These are phyloP conservation scores for Lamellibrachia columna DNA, from an alignment of 2,888 invertebrate species.

Conservation along the genomic window DNA sequence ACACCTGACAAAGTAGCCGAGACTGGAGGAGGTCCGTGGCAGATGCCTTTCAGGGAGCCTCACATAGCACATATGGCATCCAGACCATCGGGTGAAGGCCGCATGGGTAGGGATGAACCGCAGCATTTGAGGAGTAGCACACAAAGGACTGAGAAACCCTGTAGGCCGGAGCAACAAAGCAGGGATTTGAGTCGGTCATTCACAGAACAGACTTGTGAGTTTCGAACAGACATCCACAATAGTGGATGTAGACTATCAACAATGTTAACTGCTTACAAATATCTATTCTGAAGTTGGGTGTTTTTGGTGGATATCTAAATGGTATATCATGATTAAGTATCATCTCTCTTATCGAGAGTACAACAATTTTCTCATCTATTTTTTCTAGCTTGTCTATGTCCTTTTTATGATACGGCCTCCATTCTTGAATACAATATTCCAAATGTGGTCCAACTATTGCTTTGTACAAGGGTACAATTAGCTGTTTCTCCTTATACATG, in stretches of 20 bases:
- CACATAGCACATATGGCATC: neutral
- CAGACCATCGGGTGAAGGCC: neutral
- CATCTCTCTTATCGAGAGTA: no score
- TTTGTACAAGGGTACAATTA: no score
- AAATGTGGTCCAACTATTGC: no score
- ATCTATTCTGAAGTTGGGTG: no score
- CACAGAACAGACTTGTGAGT: neutral
- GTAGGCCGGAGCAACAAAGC: neutral
- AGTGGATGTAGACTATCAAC: neutral
- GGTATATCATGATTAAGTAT: no score
- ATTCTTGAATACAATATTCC: no score
- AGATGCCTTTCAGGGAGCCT: neutral
- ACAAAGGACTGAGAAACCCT: neutral
- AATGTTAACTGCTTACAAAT: no score
- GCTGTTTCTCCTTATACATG: no score
- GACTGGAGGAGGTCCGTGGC: neutral
- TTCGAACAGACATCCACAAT: neutral
- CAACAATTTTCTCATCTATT: no score
- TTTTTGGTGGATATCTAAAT: no score
- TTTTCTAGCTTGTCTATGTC: no score
- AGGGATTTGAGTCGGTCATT: neutral
- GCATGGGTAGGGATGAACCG: neutral
- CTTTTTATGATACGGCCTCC: no score
- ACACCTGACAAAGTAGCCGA: neutral
- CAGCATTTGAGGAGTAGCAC: neutral